Evolutionary conservation across 2,797 vertebrate species (phyloP).

Genomic region (Pangasius mekongensis): DNA sequence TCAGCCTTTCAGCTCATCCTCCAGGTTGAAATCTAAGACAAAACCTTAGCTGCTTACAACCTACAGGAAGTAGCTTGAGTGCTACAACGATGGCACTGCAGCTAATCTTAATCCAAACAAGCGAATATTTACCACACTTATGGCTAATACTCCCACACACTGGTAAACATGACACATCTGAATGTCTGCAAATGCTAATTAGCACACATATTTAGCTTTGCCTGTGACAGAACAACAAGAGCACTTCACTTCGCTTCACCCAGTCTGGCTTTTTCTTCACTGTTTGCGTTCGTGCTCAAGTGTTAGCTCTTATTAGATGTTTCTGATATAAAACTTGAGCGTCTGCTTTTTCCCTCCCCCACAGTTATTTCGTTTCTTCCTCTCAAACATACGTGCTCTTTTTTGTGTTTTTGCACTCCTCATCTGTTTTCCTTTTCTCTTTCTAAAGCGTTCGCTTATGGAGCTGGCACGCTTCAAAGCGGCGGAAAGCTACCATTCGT

Average conservation of each 20-base stretch:
- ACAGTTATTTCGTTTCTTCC: constrained; percentile 33
- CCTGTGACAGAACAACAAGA: constrained; percentile 39
- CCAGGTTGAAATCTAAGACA: not conserved
- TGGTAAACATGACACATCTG: constrained; percentile 31
- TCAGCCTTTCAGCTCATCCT: not conserved
- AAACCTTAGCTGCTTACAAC: not conserved
- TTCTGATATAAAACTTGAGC: constrained; percentile 23
- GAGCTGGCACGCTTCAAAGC: constrained; percentile 80
- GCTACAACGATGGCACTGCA: not conserved
- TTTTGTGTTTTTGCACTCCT: constrained; percentile 54
- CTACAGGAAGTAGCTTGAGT: not conserved
- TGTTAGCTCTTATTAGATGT: constrained; percentile 34
- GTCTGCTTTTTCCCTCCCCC: constrained; percentile 22
- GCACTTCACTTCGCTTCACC: constrained; percentile 28
- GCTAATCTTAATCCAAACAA: constrained; percentile 38
- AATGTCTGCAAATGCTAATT: constrained; percentile 41
- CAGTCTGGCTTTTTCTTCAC: constrained; percentile 3
- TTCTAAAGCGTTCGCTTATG: constrained; percentile 71
- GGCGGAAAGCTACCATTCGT: constrained; percentile 74
- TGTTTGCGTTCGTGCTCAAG: constrained; percentile 23
- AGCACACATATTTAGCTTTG: constrained; percentile 44
- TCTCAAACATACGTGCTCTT: constrained; percentile 46
- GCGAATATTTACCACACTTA: constrained; percentile 31
- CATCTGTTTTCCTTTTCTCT: constrained; percentile 17
- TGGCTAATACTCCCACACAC: constrained; percentile 22